Base-by-base conservation (phyloP, 2,113 vertebrate species). In the Engraulis encrasicolus region DNA sequence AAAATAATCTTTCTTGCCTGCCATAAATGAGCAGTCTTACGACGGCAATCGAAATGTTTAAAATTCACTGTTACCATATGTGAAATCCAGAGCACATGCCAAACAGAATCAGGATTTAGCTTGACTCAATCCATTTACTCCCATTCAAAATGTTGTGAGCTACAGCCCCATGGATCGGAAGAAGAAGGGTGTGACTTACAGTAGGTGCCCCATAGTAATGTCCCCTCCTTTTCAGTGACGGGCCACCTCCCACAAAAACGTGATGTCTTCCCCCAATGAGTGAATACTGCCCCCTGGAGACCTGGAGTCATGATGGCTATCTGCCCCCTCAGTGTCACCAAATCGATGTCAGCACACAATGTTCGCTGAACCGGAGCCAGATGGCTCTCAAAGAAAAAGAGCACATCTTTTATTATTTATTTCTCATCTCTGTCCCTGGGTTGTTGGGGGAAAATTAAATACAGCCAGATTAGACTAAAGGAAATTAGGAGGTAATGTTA, bases 361-460 rank as follows among this genome's bases (percentile, higher is more conserved):
- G 66, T 0, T 5, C 14, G 27, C 66, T 0, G 11, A 74, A 34
- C 66, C 27, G 12, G 31, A 34, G 66, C 27, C 66, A 74, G 66
- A 74, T 74, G 66, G 66, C 66, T 14, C 11, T 27, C 31, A 17
- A 74, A 5, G 66, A 17, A 17, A 14, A n/a, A n/a, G n/a, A n/a
- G n/a, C n/a, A n/a, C 34, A 34, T 15, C 66, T 27, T 74, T 74
- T 74, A 74, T 15, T 15, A 36, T 36, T 61, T 61, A n/a, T 79
- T 48, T 77, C 79, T 79, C 37, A 38, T 14, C 80, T 83, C 36
- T 83, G 38, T 81, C 66, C 81, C 52, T 82, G 61, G 77, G 66
- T 54, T 3, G 49, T 85, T 80, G 36, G 3, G 36, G 3, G 50
- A 31, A 82, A 84, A 84, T 87, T 66, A 82, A 87, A 87, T 84